Evolutionary conservation across 2,888 invertebrate species (phyloP).

Genomic region (Cephonodes hylas): DNA sequence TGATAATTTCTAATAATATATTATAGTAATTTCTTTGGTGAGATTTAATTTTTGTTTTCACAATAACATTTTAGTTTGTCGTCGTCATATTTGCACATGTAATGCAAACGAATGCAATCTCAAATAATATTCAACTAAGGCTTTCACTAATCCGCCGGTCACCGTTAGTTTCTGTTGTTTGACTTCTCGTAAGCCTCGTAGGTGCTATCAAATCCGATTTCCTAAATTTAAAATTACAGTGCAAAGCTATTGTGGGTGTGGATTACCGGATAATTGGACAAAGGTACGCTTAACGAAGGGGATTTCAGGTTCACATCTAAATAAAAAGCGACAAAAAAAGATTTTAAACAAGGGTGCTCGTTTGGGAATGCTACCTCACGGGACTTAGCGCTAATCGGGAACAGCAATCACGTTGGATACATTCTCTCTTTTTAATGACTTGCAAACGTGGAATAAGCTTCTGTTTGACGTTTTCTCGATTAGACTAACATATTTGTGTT

Average conservation of each 20-base stretch:
- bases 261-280: conserved; percentile 53
- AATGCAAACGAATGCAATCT: neutral
- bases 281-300: conserved; percentile 39
- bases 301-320: conserved; percentile 37
- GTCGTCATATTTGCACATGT: neutral
- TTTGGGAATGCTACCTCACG: conserved; percentile 30
- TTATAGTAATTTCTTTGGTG: no score
- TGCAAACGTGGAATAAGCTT: conserved; percentile 12
- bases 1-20: no score
- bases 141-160: neutral
- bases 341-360: conserved; percentile 25
- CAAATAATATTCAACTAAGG: no score
- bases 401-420: conserved; percentile 18
- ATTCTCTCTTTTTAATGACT: conserved; percentile 8
- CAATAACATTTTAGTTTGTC: no score
- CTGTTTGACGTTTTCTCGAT: conserved; percentile 1
- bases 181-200: neutral
- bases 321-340: conserved; percentile 31
- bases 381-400: conserved; percentile 31
- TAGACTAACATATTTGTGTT: neutral
- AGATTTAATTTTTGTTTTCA: no score
- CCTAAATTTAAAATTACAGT: conserved; percentile 36
- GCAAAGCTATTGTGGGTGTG: conserved; percentile 46
- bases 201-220: conserved; percentile 7
- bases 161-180: neutral